A percentile compares a stretch with the other conserved stretches of the same genome.
These are phyloP conservation scores for Pogonomyrmex californicus DNA, from an alignment of 1,140 invertebrate genomes.

Conservation along the genomic window DNA sequence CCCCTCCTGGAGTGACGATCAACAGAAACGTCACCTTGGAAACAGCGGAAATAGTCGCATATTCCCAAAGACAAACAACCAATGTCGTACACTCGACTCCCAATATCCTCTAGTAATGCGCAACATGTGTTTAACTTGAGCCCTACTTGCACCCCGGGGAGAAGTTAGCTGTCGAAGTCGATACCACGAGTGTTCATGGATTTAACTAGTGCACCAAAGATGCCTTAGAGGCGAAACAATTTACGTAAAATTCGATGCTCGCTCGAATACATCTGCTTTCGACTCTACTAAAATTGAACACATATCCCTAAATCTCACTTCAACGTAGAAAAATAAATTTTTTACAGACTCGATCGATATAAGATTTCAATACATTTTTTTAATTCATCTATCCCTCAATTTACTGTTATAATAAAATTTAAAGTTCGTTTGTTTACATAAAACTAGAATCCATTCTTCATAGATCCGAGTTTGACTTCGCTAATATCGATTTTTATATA, in stretches of 20 bases:
- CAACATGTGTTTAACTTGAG: conserved; percentile 73
- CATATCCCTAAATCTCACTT: background rate
- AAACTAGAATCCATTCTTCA: background rate
- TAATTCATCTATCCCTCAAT: background rate
- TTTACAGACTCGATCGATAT: too few species aligned
- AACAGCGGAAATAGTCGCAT: conserved; percentile 66
- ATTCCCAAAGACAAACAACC: conserved; percentile 73
- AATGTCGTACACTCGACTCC: conserved; percentile 52
- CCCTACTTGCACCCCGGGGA: conserved; percentile 60
- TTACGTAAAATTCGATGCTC: background rate
- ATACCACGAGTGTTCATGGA: conserved; percentile 65
- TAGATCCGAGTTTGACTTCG: background rate
- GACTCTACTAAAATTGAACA: background rate
- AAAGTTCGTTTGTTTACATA: too few species aligned
- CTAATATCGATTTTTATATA: background rate
- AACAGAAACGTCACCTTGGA: conserved; percentile 25
- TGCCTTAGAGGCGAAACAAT: conserved; percentile 28
- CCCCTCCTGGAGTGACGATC: conserved; percentile 1
- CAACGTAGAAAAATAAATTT: too few species aligned
- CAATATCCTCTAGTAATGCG: conserved; percentile 69
- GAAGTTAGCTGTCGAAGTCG: conserved; percentile 62
- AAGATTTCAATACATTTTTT: background rate
- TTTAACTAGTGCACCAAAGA: conserved; percentile 48
- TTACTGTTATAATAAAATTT: background rate
- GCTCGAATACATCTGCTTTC: background rate